Base-by-base conservation (phyloP, 2,113 vertebrate genomes). In the Acrocephalus kingi region DNA sequence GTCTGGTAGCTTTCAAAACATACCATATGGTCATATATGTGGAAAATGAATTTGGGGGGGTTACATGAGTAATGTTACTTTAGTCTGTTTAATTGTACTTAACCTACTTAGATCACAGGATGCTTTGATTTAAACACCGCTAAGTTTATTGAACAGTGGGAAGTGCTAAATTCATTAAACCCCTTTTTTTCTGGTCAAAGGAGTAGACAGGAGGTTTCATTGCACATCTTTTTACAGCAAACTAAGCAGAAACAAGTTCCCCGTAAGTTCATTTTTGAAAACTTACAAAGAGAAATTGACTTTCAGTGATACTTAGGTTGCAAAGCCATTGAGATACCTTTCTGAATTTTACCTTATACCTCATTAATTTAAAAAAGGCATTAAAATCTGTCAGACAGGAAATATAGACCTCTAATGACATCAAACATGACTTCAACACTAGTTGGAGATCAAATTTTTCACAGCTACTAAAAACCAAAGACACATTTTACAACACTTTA, bases 381-480 rank as follows among this genome's bases (percentile, higher is more conserved):
- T 80, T 93, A 92, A 95, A 94, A 84, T 75, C 56, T 78, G 64
- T 81, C 90, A 90, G 61, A 86, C 20, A 68, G 80, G 79, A 97
- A 90, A 94, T 93, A 90, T 27, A 72, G 89, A 87, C 54, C 27
- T 94, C 67, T 90, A 91, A 83, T 90, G 84, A 86, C 55, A 88
- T 85, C 48, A 89, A 80, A 68, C 56, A 77, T 68, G 8, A 86
- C 64, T 95, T 76, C 75, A 52, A 81, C 84, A 63, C 55, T 84
- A 81, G 85, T 54, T 87, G 41, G 68, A 93, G 61, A 88, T 90
- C 24, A 54, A 22, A 75, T 91, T 83, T 88, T 86, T 82, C 80
- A 61, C 66, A 92, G 68, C 80, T 77, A 87, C 73, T 97, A 94
- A 96, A 95, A 96, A 48, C 49, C 64, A 92, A 96, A 96, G 92